Evolutionary conservation across 2,113 vertebrate genomes (phyloP), one percentile per base, ranked within the genome.

Genomic region (Albula glossodonta): DNA sequence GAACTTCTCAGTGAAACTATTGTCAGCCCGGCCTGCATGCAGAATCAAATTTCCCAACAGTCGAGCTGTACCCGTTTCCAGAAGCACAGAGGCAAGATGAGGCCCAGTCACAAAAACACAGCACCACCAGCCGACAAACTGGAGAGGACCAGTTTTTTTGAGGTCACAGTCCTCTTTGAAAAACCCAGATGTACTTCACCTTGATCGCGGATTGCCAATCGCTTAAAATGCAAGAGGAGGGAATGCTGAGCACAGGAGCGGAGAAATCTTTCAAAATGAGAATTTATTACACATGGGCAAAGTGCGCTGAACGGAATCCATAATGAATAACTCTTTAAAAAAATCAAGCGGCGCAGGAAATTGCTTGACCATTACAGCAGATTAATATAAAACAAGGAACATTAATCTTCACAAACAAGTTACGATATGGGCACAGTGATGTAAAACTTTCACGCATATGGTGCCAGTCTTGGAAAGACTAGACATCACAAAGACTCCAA

Each of bases 41-140:
- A 79, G 25, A 57, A 15, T 56, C 51, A 10, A 11, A 31, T 85
- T 80, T 70, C 74, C 77, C 84, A 60, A 41, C 17, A 85, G 78
- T 77, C 60, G 60, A 60, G 77, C 2, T 31, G 1, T 4, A 19
- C 3, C 49, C 6, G 77, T 41, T 84, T 77, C 83, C 50, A 52
- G 50, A 41, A 77, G 63, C 6, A 41, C 52, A 19, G 51, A 22
- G 22, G n/a, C 31, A 6, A 51, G 57, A 19, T 51, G 6, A 52
- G 83, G 41, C 41, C 5, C 8, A 49, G 41, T 22, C n/a, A 31
- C 70, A 74, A n/a, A 74, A n/a, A 74, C n/a, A 6, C 70, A 66
- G 60, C 22, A 66, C 60, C 60, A 31, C 10, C 22, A 74, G 7
- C 53, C 53, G 7, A 56, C 53, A 56, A 56, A 12, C 53, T 56